phyloP scores from a whole-genome alignment of 1,140 invertebrate genomes.

The Eurosta solidaginis region DNA sequence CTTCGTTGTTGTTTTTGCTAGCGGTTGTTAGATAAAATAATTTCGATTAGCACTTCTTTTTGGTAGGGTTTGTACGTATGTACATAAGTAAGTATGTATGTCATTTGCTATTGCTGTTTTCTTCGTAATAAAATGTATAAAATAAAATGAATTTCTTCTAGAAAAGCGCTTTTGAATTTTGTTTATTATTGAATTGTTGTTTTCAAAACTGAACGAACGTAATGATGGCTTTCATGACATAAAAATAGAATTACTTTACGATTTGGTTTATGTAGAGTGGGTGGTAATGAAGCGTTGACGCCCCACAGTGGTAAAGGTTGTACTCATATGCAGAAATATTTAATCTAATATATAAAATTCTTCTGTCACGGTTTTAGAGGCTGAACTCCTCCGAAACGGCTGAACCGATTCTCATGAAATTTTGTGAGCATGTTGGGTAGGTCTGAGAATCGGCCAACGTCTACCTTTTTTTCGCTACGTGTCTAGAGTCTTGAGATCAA shows the following conservation, averaged over 20 bases:
- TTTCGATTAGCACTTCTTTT: too few species aligned
- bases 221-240: constrained; percentile 10
- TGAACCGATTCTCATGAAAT: too few species aligned
- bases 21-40: not conserved
- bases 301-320: not conserved
- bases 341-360: too few species aligned
- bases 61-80: too few species aligned
- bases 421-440: too few species aligned
- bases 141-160: constrained; percentile 4
- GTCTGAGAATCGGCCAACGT: too few species aligned
- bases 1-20: not conserved
- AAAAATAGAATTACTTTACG: constrained; percentile 6
- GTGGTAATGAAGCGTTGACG: not conserved
- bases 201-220: not conserved
- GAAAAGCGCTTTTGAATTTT: constrained; percentile 25
- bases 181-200: not conserved
- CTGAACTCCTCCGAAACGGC: too few species aligned
- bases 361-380: too few species aligned
- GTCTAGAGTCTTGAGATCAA: too few species aligned
- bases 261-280: not conserved
- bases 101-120: not conserved
- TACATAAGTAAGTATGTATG: too few species aligned
- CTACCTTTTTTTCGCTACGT: too few species aligned
- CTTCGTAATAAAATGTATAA: not conserved
- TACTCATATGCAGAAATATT: too few species aligned